Evolutionary conservation across 2,797 vertebrate genomes (phyloP), one percentile per base, ranked within the genome.

Genomic region (Limnodromus scolopaceus): DNA sequence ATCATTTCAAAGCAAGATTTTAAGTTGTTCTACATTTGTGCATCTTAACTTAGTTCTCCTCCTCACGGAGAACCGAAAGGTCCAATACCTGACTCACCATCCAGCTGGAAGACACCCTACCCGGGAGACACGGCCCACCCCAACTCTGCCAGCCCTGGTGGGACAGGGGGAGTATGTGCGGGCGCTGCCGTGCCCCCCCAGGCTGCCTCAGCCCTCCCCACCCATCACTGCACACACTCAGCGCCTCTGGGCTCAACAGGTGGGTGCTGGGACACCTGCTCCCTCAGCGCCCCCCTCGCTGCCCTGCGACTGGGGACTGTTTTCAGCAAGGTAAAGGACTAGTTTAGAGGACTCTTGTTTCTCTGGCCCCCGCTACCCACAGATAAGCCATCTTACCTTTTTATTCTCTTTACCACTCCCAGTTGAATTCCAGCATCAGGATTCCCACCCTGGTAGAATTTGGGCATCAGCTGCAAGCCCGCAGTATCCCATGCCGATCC

Each of bases 191-290:
- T 43, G 41, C 41, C 7, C 41, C 41, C 41, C 41, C 41, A 17
- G 41, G 16, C 41, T 17, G 41, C 6, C 41, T 43, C 41, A 83
- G 58, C 28, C 51, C 58, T 46, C 92, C 84, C 27, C n/a, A 45
- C 43, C 43, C 43, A 91, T 81, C 96, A 65, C 11, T 79, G 39
- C 51, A 92, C n/a, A 41, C 38, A 74, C 32, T 84, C 28, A 9
- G 43, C 18, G 16, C 41, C 41, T 17, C 43, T 10, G 43, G 43
- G 43, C 43, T 45, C 75, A 57, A n/a, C 5, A 95, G 91, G 95
- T 97, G 92, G 92, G 41, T 76, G 53, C 30, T 84, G 2, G 43
- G 87, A 77, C 84, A 82, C 55, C 76, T 87, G 82, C 65, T 94
- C 94, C 48, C 84, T 53, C 83, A 38, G 43, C 6, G 9, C 14